A percentile compares a stretch with the other conserved stretches of the same genome.
Evolutionary conservation across 2,113 vertebrate species (phyloP).

Genomic region (Orthonyx spaldingii): DNA sequence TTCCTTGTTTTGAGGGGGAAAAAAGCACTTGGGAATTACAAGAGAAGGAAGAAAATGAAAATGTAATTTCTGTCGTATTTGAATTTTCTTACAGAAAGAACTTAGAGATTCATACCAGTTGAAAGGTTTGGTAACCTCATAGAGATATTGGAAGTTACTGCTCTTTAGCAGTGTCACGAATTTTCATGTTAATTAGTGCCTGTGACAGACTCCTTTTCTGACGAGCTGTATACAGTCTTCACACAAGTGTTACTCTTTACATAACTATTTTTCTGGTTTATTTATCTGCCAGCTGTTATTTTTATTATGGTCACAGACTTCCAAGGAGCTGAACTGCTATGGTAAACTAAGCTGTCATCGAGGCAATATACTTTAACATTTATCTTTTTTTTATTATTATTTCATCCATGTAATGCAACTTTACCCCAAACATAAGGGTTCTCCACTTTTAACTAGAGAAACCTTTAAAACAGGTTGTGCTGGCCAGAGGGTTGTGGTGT

Average conservation of each 20-base stretch:
- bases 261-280: neutral
- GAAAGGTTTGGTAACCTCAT: neutral
- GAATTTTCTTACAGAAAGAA: neutral
- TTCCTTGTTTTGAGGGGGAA: neutral
- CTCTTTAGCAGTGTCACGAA: neutral
- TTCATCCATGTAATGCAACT: neutral
- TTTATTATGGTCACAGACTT: neutral
- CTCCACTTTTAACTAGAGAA: neutral
- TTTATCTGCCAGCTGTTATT: neutral
- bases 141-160: neutral
- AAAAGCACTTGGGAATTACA: neutral
- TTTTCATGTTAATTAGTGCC: neutral
- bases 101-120: neutral
- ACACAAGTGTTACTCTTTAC: neutral
- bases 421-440: neutral
- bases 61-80: neutral
- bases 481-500: neutral
- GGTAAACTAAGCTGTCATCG: neutral
- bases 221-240: neutral
- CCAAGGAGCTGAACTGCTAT: neutral
- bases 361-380: neutral
- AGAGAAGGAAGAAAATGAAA: neutral
- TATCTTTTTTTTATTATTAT: neutral
- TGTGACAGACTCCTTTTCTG: neutral
- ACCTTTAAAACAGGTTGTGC: neutral